Evolutionary conservation across 2,113 vertebrate species (phyloP).

Genomic region (Gymnarchus niloticus): DNA sequence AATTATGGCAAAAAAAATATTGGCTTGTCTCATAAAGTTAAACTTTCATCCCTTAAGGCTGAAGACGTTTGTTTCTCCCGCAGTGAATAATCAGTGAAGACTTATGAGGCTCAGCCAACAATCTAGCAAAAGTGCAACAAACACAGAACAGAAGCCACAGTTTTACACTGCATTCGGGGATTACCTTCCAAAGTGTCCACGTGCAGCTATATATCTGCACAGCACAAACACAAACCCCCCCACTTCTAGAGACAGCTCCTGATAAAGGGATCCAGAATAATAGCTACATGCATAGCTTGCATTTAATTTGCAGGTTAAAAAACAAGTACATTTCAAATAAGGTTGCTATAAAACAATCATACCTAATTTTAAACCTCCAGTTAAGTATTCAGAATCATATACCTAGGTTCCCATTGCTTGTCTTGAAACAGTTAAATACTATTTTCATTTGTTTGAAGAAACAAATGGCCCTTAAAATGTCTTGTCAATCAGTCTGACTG

Average conservation of each 20-base stretch:
- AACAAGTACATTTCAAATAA: neutral
- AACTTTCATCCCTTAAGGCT: neutral
- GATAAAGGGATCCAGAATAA: neutral
- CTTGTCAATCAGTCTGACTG: neutral
- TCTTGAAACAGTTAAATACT: neutral
- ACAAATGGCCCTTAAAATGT: neutral
- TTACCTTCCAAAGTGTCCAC: neutral
- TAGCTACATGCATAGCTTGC: neutral
- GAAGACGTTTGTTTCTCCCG: neutral
- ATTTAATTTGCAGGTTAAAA: neutral
- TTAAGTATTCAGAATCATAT: neutral
- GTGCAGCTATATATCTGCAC: neutral
- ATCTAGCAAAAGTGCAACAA: constrained; percentile 12
- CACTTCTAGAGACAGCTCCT: neutral
- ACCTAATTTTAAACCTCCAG: neutral
- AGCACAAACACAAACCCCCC: neutral
- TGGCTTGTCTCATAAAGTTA: constrained; percentile 17
- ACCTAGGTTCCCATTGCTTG: neutral
- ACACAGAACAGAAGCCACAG: neutral
- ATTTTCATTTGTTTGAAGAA: neutral
- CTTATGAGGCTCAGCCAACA: neutral
- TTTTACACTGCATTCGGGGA: neutral
- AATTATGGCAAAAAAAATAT: constrained; percentile 26
- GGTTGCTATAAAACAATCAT: neutral
- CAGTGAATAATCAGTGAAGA: constrained; percentile 16